Evolutionary conservation across 1,140 invertebrate species (phyloP).

Genomic region (Heterodera carotae): DNA sequence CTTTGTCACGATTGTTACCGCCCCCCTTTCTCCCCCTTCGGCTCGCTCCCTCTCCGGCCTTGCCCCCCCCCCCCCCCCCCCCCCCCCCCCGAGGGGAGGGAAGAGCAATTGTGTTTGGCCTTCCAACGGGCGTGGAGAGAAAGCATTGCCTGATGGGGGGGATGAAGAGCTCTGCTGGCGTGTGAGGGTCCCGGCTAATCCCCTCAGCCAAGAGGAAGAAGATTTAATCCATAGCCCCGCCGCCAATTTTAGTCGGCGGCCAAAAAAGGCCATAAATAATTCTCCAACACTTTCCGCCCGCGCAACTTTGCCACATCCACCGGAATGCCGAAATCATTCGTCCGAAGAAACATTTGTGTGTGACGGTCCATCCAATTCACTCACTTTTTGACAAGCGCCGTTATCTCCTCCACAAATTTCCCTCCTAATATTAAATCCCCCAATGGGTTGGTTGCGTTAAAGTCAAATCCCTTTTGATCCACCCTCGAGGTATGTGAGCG

Average conservation of each 20-base stretch:
- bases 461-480: not conserved
- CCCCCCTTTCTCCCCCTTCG: not conserved
- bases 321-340: not conserved
- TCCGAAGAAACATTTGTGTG: not conserved
- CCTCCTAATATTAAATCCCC: not conserved
- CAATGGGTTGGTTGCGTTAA: not conserved
- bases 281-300: not conserved
- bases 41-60: not conserved
- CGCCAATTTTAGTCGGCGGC: not conserved
- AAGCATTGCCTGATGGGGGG: not conserved
- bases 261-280: constrained; percentile 16
- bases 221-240: constrained; percentile 11
- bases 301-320: constrained; percentile 8
- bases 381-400: too few relatives aligned
- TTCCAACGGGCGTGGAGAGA: not conserved
- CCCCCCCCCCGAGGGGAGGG: not conserved
- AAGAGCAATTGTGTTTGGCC: not conserved
- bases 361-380: too few relatives aligned
- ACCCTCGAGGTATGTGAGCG: too few relatives aligned
- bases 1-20: too few relatives aligned
- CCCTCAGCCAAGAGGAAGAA: not conserved
- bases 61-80: too few relatives aligned
- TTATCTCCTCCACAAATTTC: not conserved
- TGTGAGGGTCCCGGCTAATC: constrained; percentile 4
- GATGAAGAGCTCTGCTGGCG: not conserved